Percentiles rank a stretch among this genome's conserved stretches.
Evolutionary conservation across 2,113 vertebrate genomes (phyloP).

Genomic region (Ursus arctos): DNA sequence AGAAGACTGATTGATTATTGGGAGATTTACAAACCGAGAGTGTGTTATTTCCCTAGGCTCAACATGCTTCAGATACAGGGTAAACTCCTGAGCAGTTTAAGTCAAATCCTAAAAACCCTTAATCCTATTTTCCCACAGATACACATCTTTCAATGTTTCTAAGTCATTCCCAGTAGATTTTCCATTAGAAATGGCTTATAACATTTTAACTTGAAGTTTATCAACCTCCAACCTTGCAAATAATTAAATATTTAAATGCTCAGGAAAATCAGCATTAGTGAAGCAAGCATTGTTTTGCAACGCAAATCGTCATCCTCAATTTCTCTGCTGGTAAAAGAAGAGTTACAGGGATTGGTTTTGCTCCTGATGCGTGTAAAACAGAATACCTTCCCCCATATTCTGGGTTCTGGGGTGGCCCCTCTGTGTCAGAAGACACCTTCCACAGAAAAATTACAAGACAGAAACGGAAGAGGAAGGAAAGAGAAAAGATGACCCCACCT

Average conservation of each 20-base stretch:
- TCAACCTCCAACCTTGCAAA: constrained; percentile 72
- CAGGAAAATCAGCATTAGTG: constrained; percentile 32
- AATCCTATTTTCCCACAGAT: constrained; percentile 34
- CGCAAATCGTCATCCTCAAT: constrained; percentile 59
- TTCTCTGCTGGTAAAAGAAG: constrained; percentile 68
- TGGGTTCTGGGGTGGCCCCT: neutral
- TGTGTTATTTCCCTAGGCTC: neutral
- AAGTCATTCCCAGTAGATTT: constrained; percentile 48
- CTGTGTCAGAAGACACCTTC: neutral
- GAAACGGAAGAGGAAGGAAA: neutral
- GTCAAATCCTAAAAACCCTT: constrained; percentile 34
- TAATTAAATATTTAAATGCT: constrained; percentile 78
- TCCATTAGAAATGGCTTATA: constrained; percentile 70
- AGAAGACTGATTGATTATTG: neutral
- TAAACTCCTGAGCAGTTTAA: neutral
- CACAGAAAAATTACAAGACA: neutral
- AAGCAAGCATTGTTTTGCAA: constrained; percentile 64
- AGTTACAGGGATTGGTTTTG: neutral
- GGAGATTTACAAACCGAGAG: neutral
- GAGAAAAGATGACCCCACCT: neutral
- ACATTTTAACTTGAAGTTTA: constrained; percentile 71
- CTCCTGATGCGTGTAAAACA: neutral
- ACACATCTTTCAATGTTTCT: constrained; percentile 20
- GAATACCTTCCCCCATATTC: neutral
- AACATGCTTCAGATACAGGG: neutral